These are phyloP conservation scores for Junonia oenone DNA, from an alignment of 2,888 invertebrate genomes.

Conservation along the genomic window DNA sequence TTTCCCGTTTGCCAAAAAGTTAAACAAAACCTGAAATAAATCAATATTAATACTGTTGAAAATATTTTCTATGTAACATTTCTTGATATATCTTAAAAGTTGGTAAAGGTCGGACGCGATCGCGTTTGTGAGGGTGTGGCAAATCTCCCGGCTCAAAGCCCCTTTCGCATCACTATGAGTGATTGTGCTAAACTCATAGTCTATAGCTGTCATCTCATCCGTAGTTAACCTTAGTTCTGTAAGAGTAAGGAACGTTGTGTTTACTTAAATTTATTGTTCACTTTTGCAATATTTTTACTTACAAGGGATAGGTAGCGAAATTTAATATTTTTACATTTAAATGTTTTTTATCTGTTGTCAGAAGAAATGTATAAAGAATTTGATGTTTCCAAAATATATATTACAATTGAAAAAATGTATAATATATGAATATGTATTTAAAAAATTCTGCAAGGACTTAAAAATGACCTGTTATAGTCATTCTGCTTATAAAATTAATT, in stretches of 20 bases:
- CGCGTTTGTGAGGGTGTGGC: conserved; percentile 14
- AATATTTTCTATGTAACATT: not conserved
- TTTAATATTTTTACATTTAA: conserved; percentile 12
- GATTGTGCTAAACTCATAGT: conserved; percentile 80
- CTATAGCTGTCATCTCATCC: conserved; percentile 58
- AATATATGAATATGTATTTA: not conserved
- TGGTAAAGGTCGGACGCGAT: not conserved
- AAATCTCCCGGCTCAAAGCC: conserved; percentile 41
- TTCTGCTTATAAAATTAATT: not conserved
- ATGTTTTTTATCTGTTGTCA: not conserved
- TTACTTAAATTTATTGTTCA: conserved; percentile 40
- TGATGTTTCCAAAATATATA: not conserved
- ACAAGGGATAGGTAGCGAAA: conserved; percentile 39
- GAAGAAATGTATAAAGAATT: not conserved
- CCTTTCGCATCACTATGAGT: conserved; percentile 72
- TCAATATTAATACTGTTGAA: not conserved
- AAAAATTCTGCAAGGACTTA: not conserved
- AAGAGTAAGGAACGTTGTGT: conserved; percentile 36
- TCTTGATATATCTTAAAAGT: not conserved
- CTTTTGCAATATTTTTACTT: conserved; percentile 29
- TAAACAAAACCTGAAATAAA: not conserved
- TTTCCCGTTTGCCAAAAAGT: not conserved
- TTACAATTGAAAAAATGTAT: not conserved
- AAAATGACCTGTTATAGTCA: no score
- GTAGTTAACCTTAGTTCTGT: conserved; percentile 55